Evolutionary conservation across 2,797 vertebrate species (phyloP), one percentile per base, ranked within the genome.

Genomic region (Phylloscopus collybita): DNA sequence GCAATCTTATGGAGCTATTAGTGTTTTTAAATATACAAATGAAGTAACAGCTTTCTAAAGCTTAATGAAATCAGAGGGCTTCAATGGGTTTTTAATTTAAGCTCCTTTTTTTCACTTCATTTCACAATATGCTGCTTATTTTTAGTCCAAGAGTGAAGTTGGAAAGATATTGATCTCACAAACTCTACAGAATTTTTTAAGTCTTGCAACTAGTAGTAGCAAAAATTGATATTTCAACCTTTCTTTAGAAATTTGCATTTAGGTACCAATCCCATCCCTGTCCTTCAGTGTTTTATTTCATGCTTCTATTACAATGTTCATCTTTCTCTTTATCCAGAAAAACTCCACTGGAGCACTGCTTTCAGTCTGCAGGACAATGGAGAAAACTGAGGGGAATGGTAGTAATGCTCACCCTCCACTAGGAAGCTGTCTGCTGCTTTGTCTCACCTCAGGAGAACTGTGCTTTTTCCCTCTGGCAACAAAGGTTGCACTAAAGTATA

Each of bases 71-170:
- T 87, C 84, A 67, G 27, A 59, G 51, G 17, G 4, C 7, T 64
- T 16, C 80, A 82, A 94, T 54, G 22, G 10, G 6, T 65, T 96
- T 94, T 96, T 88, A 86, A 96, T 95, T 94, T 80, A 70, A 78
- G 10, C 34, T 80, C 16, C 0, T 30, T 80, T 92, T 91, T 91
- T 94, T 93, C 16, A 40, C 20, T 88, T 94, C 0, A 5, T 82
- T 89, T 93, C 78, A 64, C 40, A 92, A 50, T 78, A 65, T 61
- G 29, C 12, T 72, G 53, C 71, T 78, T 44, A 86, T 73, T 93
- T 76, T 50, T 47, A 78, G 45, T 76, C 23, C n/a, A 74, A 16
- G 5, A 47, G 23, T 34, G 44, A 85, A 86, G 18, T 2, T 67
- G 23, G 11, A 40, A 91, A 89, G 65, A 73, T 29, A 89, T 0